A percentile compares a stretch with the other conserved stretches of the same genome.
These are phyloP conservation scores for Octomys mimax DNA, from an alignment of 2,797 vertebrate genomes.

Conservation along the genomic window DNA sequence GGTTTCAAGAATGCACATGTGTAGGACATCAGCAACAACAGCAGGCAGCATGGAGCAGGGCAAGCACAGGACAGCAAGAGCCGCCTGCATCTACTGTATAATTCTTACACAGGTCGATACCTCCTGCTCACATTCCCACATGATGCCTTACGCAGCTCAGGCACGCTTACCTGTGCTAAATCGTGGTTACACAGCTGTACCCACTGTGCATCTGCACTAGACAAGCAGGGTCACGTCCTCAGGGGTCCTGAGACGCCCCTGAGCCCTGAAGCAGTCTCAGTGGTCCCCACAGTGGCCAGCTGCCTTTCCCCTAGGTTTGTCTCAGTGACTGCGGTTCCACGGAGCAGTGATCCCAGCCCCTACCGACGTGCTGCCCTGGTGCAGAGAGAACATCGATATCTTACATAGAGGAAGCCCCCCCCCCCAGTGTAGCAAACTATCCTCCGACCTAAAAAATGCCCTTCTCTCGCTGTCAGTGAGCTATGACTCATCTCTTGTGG, in stretches of 20 bases:
- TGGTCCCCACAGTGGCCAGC: neutral
- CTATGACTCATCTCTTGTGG: neutral
- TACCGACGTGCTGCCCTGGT: neutral
- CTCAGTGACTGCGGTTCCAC: neutral
- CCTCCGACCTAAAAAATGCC: neutral
- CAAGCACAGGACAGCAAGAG: neutral
- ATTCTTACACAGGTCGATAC: neutral
- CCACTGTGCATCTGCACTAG: neutral
- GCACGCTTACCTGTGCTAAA: neutral
- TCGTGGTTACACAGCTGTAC: neutral
- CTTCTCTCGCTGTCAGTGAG: neutral
- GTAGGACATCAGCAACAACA: neutral
- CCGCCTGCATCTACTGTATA: neutral
- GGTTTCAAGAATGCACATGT: neutral
- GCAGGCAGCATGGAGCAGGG: neutral
- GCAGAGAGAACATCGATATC: neutral
- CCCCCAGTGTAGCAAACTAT: neutral
- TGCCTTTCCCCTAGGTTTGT: neutral
- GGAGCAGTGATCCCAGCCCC: neutral
- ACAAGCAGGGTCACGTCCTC: neutral
- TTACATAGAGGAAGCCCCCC: neutral
- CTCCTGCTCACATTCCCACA: neutral
- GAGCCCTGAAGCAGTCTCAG: neutral
- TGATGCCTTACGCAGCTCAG: neutral
- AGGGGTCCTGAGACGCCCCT: neutral